Base-by-base conservation (phyloP, 2,797 vertebrate genomes). In the Pipistrellus pipistrellus region DNA sequence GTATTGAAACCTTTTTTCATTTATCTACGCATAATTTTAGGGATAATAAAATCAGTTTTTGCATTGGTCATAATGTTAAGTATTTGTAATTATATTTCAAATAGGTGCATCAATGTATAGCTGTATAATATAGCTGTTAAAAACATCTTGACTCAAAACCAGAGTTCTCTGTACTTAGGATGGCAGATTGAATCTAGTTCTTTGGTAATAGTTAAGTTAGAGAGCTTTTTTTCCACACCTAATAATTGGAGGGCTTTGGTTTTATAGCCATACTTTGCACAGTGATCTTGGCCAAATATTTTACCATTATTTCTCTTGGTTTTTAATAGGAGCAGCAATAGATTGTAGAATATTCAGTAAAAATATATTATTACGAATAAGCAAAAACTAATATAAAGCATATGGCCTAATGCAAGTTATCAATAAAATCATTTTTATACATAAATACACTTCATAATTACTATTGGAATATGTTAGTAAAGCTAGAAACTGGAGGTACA, bases 1-100 rank as follows among this genome's bases (percentile, higher is more conserved):
- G 53, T 90, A 55, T 69, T 87, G 80, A 86, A 85, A 44, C 18
- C 35, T 27, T 71, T 81, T 8, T 10, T 46, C 6, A 38, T 41
- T 85, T 69, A 85, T 44, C 8, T 78, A 46, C 94, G 83, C 57
- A 21, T 66, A 90, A 77, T 76, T 95, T 87, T 69, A 78, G n/a
- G 27, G 13, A 85, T 55, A 71, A 75, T 62, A 72, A 90, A 81
- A 44, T 73, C n/a, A 41, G 8, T 38, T 71, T 94, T 96, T 77
- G 12, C 38, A 20, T 35, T 75, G 44, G 21, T 68, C 20, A 62
- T 51, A 62, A 83, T 85, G 55, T 57, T 82, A 92, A 72, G 15
- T 44, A 48, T 88, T 69, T 57, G 14, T 6, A 13, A 46, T 68
- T 77, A 21, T 38, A 85, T 66, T 48, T 94, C 68, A 41, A 41